These are phyloP conservation scores for Patella ulyssiponensis DNA, from an alignment of 2,888 invertebrate genomes.

Conservation along the genomic window DNA sequence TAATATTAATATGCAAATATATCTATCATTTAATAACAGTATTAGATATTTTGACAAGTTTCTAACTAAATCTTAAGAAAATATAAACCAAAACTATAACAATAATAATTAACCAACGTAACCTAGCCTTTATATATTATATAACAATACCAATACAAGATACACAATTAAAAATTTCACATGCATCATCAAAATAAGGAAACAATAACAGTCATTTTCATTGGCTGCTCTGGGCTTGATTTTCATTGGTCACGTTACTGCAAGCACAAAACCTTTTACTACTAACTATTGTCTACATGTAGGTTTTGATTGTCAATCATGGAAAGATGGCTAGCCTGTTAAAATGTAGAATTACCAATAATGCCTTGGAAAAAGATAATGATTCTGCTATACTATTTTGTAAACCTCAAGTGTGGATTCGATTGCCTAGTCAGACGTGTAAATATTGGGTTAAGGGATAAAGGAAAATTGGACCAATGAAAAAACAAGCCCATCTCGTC, in stretches of 20 bases:
- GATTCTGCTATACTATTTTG: too few relatives aligned
- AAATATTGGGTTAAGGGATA: background rate
- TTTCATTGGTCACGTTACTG: conserved; percentile 42
- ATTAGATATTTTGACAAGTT: too few relatives aligned
- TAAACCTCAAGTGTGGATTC: too few relatives aligned
- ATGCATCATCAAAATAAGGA: conserved; percentile 17
- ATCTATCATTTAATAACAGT: too few relatives aligned
- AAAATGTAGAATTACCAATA: too few relatives aligned
- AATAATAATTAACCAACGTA: too few relatives aligned
- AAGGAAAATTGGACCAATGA: conserved; percentile 37
- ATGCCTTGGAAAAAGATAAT: too few relatives aligned
- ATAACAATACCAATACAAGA: conserved; percentile 13
- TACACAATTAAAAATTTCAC: conserved; percentile 15
- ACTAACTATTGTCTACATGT: background rate
- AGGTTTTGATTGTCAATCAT: conserved; percentile 6
- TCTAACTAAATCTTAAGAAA: too few relatives aligned
- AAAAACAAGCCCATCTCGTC: conserved; percentile 54
- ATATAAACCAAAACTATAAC: too few relatives aligned
- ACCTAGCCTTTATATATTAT: conserved; percentile 18
- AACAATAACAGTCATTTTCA: conserved; percentile 30
- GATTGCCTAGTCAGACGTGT: too few relatives aligned
- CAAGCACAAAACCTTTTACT: conserved; percentile 6
- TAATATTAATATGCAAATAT: too few relatives aligned
- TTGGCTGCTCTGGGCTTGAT: conserved; percentile 59
- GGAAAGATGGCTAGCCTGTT: too few relatives aligned